These are phyloP conservation scores for Cinclus cinclus DNA, from an alignment of 2,113 vertebrate genomes.

Conservation along the genomic window DNA sequence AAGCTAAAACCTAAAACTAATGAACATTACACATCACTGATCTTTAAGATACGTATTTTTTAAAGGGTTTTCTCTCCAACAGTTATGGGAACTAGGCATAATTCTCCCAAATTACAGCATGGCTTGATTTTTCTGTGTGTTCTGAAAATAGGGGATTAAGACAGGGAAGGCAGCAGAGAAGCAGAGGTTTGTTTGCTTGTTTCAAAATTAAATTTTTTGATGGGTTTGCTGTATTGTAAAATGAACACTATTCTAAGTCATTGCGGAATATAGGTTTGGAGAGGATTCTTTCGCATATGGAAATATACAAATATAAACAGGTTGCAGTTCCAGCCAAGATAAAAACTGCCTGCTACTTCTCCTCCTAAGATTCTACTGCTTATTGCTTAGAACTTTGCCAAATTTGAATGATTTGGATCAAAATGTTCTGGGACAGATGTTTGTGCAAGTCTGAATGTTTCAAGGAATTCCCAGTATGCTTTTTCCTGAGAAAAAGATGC, in stretches of 20 bases:
- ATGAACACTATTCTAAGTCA: neutral
- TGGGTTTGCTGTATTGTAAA: neutral
- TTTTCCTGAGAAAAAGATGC: neutral
- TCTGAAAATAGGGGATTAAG: neutral
- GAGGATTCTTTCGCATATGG: neutral
- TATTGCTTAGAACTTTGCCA: neutral
- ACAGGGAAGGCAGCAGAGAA: neutral
- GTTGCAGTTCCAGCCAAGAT: neutral
- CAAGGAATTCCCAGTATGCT: neutral
- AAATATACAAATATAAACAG: neutral
- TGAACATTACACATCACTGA: neutral
- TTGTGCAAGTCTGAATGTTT: neutral
- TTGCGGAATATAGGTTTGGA: neutral
- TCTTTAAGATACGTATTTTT: neutral
- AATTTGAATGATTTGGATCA: neutral
- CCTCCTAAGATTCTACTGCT: neutral
- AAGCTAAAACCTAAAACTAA: neutral
- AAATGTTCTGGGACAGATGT: neutral
- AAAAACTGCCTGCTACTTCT: neutral
- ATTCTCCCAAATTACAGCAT: neutral
- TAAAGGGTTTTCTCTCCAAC: neutral
- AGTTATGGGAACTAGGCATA: neutral
- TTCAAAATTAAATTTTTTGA: neutral
- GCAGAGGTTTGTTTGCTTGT: neutral
- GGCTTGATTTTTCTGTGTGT: neutral